Base-by-base conservation (phyloP, 1,140 invertebrate genomes). In the Piezodorus guildinii region DNA sequence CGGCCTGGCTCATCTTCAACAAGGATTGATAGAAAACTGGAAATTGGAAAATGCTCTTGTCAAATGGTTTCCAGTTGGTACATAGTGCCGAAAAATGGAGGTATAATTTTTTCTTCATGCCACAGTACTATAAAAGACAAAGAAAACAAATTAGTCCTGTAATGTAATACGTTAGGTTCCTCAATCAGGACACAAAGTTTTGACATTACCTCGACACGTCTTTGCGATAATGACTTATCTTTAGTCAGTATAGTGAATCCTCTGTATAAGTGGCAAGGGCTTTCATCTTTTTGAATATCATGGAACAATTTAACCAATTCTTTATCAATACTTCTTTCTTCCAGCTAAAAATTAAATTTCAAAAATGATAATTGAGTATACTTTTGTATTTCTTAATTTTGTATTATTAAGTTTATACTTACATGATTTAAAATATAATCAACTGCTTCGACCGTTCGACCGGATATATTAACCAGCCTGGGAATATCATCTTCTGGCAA, bases 381-480 rank as follows among this genome's bases (percentile, higher is more conserved):
- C 9, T 8, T 6, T 6, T 39, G 6, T 10, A 10, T 6, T 6
- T 39, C 1, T 39, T n/a, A n/a, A 39, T 39, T 39, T 8, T 4
- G 34, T 10, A 39, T 39, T 6, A 12, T 12, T 39, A 10, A 10
- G 12, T 39, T 10, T 8, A 10, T 39, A 70, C 73, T 70, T 69
- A 88, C 72, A 62, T 84, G 79, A 65, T 84, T 75, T 9, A 95
- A 75, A 46, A 94, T 76, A 58, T 72, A 72, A 44, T 82, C 75
- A 0, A 94, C 79, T 3, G 86, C 83, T 63, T 91, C 80, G 70
- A 87, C 79, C 30, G 85, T 88, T 66, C 88, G 77, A 19, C 84
- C 84, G 64, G 83, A 83, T 44, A 79, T 78, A 2, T 76, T 73
- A 3, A 86, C 78, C n/a, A 91, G 69, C 66, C 85, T 74, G 1